These are phyloP conservation scores for Drosophila virilis DNA, from an alignment of 1,140 invertebrate species.

Conservation along the genomic window DNA sequence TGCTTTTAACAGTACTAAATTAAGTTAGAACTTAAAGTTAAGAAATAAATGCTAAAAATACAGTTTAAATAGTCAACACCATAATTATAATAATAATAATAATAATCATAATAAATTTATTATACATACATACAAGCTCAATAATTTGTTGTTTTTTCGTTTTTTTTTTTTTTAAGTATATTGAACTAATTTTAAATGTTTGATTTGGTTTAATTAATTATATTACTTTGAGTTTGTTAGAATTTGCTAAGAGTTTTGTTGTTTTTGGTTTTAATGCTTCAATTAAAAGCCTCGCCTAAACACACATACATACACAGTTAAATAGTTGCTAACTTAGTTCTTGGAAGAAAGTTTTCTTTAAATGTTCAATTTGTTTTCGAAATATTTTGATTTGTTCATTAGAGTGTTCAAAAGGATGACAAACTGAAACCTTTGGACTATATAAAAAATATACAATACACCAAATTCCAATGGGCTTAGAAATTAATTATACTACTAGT, in stretches of 20 bases:
- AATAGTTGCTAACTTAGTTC: slow-evolving; percentile 75
- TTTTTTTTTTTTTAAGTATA: slow-evolving; percentile 31
- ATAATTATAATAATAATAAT: slow-evolving; percentile 53
- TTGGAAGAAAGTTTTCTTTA: slow-evolving; percentile 73
- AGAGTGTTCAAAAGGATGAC: slow-evolving; percentile 28
- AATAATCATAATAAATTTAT: slow-evolving; percentile 72
- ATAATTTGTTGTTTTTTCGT: slow-evolving; percentile 28
- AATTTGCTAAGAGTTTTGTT: slow-evolving; percentile 68
- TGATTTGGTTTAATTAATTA: slow-evolving; percentile 74
- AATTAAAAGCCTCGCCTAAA: slow-evolving; percentile 70
- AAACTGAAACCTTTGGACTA: slow-evolving; percentile 68
- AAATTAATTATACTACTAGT: slow-evolving; percentile 1
- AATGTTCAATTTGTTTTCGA: slow-evolving; percentile 30
- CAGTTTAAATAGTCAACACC: slow-evolving; percentile 52
- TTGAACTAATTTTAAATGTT: slow-evolving; percentile 76
- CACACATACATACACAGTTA: slow-evolving; percentile 71
- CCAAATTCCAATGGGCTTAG: slow-evolving; percentile 10
- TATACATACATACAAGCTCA: slow-evolving; percentile 79
- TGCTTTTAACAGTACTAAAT: slow-evolving; percentile 15
- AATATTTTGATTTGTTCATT: slow-evolving; percentile 71
- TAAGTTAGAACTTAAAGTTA: slow-evolving; percentile 60
- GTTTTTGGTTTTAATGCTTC: slow-evolving; percentile 48
- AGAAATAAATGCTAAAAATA: slow-evolving; percentile 54
- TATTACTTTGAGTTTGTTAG: slow-evolving; percentile 77
- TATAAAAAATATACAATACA: slow-evolving; percentile 38